Percentiles rank a stretch among this genome's conserved stretches.
Evolutionary conservation across 2,113 vertebrate species (phyloP).

Genomic region (Thunnus maccoyii): DNA sequence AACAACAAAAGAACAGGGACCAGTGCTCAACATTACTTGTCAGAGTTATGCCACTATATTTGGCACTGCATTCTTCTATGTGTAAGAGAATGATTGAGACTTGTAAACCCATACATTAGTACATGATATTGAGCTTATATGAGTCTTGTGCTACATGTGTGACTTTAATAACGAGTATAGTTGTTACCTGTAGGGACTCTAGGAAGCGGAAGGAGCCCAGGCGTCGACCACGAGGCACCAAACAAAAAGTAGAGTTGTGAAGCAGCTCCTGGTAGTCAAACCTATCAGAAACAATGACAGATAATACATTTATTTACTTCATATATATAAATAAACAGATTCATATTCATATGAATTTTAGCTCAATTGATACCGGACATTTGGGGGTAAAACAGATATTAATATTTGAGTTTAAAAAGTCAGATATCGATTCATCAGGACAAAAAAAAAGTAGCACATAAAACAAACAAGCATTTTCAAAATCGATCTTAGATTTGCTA

Average conservation of each 20-base stretch:
- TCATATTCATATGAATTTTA: too few relatives aligned
- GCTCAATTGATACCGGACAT: too few relatives aligned
- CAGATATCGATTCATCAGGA: too few relatives aligned
- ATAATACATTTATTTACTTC: background rate
- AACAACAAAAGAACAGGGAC: background rate
- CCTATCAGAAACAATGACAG: constrained; percentile 74
- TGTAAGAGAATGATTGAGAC: background rate
- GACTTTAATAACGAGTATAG: background rate
- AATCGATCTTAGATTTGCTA: too few relatives aligned
- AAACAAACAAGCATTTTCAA: background rate
- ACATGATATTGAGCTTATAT: background rate
- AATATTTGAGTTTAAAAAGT: too few relatives aligned
- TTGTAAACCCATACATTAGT: background rate
- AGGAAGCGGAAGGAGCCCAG: constrained; percentile 89
- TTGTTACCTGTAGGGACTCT: constrained; percentile 91
- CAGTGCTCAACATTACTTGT: background rate
- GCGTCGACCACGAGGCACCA: constrained; percentile 89
- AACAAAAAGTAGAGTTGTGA: constrained; percentile 94
- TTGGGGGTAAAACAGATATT: too few relatives aligned
- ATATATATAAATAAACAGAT: background rate
- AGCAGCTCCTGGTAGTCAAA: constrained; percentile 87
- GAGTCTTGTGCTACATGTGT: background rate
- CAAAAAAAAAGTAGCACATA: too few relatives aligned
- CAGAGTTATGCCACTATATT: background rate
- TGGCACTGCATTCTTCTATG: background rate